Evolutionary conservation across 2,797 vertebrate genomes (phyloP).

Genomic region (Streptopelia turtur): DNA sequence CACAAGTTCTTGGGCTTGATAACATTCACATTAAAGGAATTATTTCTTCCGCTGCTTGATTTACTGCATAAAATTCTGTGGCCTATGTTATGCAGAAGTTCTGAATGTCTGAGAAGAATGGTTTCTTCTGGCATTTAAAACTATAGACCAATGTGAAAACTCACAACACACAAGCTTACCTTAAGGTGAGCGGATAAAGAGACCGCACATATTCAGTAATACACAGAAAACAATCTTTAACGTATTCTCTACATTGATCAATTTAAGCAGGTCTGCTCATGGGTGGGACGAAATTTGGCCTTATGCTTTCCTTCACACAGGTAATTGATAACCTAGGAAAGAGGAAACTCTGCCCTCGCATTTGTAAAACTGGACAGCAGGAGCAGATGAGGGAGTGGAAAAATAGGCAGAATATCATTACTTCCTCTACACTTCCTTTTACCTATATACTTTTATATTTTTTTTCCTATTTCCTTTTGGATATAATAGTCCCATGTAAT

Average conservation of each 20-base stretch:
- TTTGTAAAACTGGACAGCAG: not conserved
- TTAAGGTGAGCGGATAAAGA: not conserved
- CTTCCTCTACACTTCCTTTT: not conserved
- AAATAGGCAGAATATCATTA: not conserved
- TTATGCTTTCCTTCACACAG: not conserved
- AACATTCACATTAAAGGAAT: not conserved
- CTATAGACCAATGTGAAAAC: not conserved
- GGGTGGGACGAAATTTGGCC: not conserved
- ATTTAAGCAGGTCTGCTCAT: not conserved
- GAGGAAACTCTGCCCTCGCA: not conserved
- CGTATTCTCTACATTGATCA: not conserved
- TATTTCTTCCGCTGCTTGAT: not conserved
- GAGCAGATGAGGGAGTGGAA: not conserved
- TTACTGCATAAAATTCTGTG: not conserved
- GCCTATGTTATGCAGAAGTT: not conserved
- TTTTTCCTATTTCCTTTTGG: not conserved
- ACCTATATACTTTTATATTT: not conserved
- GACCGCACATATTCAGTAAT: not conserved
- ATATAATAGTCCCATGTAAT: not conserved
- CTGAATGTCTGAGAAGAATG: not conserved
- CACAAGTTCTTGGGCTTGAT: constrained; percentile 18
- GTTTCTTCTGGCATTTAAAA: not conserved
- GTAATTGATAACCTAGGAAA: not conserved
- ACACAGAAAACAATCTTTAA: not conserved
- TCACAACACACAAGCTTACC: not conserved